Conservation (phyloP, 2,888 invertebrate genomes). For the Idaea biselata region DNA sequence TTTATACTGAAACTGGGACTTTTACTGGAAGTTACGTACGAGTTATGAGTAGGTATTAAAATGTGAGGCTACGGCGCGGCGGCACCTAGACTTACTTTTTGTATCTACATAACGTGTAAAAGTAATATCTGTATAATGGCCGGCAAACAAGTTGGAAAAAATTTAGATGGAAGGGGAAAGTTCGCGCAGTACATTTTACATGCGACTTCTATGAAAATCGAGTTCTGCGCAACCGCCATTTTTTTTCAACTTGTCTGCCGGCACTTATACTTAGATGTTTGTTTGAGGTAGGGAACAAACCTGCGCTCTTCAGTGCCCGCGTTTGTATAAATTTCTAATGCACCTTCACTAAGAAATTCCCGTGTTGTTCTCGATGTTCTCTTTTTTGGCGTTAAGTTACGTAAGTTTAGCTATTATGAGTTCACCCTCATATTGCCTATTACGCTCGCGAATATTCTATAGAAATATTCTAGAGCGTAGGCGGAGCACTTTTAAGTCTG, state of each 20-base stretch:
- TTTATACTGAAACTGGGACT: slow-evolving; percentile 32
- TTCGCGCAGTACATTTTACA: no score
- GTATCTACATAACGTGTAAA: no score
- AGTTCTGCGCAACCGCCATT: no score
- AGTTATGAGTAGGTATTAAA: neutral
- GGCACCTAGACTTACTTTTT: neutral
- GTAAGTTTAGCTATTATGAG: neutral
- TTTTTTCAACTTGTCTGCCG: no score
- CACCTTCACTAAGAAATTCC: neutral
- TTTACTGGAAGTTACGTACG: slow-evolving; percentile 7
- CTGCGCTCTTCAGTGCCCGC: no score
- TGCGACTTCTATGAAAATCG: no score
- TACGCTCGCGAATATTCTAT: neutral
- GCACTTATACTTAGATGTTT: no score
- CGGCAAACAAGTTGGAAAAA: no score
- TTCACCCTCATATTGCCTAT: neutral
- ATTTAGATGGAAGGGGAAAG: no score
- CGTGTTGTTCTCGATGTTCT: neutral
- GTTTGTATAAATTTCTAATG: no score
- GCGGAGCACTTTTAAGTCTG: slow-evolving; percentile 7
- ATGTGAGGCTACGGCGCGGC: neutral
- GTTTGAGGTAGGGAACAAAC: no score
- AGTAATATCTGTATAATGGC: no score
- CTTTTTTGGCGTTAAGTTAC: neutral
- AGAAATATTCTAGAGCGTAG: slow-evolving; percentile 5